Percentiles rank a stretch among this genome's conserved stretches.
These are phyloP conservation scores for Heliothis peltigera DNA, from an alignment of 2,888 invertebrate species.

Conservation along the genomic window DNA sequence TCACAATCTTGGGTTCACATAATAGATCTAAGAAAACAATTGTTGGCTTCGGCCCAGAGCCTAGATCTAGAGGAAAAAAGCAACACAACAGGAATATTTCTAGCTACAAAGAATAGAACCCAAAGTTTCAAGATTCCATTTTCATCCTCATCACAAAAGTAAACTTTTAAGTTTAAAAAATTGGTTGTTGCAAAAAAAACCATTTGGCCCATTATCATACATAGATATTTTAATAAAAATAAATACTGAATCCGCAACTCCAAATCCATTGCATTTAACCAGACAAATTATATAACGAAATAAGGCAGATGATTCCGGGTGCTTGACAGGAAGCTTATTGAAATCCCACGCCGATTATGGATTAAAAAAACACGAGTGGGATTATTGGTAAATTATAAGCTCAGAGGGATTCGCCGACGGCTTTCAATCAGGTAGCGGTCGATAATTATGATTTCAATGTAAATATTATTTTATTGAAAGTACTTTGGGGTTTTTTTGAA, in stretches of 20 bases:
- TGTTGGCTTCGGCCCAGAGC: neutral
- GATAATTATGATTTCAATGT: constrained; percentile 73
- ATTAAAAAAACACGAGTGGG: constrained; percentile 84
- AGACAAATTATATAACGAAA: constrained; percentile 68
- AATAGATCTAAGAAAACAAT: neutral
- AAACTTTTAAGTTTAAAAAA: too few relatives aligned
- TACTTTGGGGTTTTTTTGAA: constrained; percentile 15
- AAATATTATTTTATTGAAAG: constrained; percentile 59
- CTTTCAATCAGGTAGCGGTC: constrained; percentile 70
- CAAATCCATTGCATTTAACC: constrained; percentile 19
- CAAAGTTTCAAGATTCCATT: too few relatives aligned
- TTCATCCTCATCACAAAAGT: too few relatives aligned
- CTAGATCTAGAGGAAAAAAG: too few relatives aligned
- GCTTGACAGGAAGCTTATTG: constrained; percentile 84
- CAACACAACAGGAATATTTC: too few relatives aligned
- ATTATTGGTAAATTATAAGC: constrained; percentile 86
- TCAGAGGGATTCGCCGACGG: constrained; percentile 71
- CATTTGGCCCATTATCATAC: too few relatives aligned
- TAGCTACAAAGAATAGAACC: too few relatives aligned
- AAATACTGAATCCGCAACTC: constrained; percentile 15
- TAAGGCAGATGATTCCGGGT: constrained; percentile 77
- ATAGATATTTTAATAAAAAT: neutral
- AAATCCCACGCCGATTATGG: constrained; percentile 86
- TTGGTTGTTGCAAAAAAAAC: too few relatives aligned
- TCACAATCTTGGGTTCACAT: too few relatives aligned